Base-by-base conservation (phyloP, 2,888 invertebrate genomes). In the Dolichopus griseipennis region DNA sequence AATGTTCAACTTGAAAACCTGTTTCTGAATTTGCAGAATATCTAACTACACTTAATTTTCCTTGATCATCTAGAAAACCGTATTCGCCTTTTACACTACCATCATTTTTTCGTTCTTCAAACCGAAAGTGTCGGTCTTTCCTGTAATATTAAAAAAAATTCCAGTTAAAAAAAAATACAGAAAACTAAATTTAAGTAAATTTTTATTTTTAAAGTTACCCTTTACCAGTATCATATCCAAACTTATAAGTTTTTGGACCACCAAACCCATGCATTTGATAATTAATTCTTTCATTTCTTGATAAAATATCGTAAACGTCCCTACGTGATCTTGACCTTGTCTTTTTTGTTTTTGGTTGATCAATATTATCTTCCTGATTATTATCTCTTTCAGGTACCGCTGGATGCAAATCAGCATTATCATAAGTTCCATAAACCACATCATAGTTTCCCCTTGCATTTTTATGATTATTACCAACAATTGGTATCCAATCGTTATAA, bases 211-310 rank as follows among this genome's bases (percentile, higher is more conserved):
- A 63, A 63, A 34, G 33, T 84, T 83, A 92, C 92, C 92, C 92
- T 82, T 88, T 88, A 75, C 92, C 92, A 66, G 92, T 92, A 77
- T 92, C 91, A 79, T 85, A 92, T 75, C 93, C 92, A 80, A 91
- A 92, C 79, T 92, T 88, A 79, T 92, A 92, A 73, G 90, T 89
- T 76, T 90, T 85, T 0, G 92, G 92, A 64, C 92, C 92, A 73
- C 89, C 87, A 82, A 91, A 89, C 71, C 92, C 92, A 74, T 90
- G 89, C 83, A 92, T 87, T 76, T 92, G 90, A 83, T 92, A 93
- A 77, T 89, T 87, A 6, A 90, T 68, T 21, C 71, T 67, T 64
- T 69, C 70, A 52, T 52, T 52, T 52, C 15, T 52, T 1, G 52
- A 12, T 6, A 52, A n/a, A 12, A 52, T 52, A 64, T 68, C 63